Evolutionary conservation across 1,140 invertebrate species (phyloP).

Genomic region (Pseudomyrmex cubaensis): DNA sequence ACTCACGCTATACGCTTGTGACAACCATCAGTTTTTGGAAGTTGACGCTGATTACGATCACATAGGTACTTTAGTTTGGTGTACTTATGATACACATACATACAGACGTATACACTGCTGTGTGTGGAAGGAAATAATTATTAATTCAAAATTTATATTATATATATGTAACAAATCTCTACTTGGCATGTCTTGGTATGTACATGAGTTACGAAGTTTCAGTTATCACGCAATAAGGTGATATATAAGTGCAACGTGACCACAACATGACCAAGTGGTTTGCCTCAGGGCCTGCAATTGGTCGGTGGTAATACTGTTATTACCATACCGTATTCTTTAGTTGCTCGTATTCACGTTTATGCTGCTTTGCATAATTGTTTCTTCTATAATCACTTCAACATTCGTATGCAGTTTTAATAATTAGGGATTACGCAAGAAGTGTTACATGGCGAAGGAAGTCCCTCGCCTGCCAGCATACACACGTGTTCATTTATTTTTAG

Average conservation of each 20-base stretch:
- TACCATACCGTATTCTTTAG: neutral
- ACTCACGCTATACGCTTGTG: neutral
- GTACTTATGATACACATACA: too few relatives aligned
- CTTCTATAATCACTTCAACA: neutral
- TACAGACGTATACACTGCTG: neutral
- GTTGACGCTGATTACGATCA: neutral
- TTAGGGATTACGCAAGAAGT: constrained; percentile 16
- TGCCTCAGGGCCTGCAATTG: constrained; percentile 41
- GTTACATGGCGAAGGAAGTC: neutral
- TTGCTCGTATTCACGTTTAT: neutral
- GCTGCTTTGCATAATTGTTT: constrained; percentile 4
- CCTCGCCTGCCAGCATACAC: neutral
- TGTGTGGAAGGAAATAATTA: neutral
- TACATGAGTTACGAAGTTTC: constrained; percentile 58
- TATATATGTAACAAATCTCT: constrained; percentile 54
- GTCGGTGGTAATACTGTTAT: constrained; percentile 39
- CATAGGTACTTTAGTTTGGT: neutral
- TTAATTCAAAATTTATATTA: constrained; percentile 46
- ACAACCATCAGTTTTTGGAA: constrained; percentile 15
- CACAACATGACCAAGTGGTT: constrained; percentile 23
- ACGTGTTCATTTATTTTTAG: constrained; percentile 12
- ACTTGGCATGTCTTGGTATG: constrained; percentile 62
- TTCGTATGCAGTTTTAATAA: constrained; percentile 27
- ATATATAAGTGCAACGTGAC: constrained; percentile 4
- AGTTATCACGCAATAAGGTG: constrained; percentile 68